Base-by-base conservation (phyloP, 1,140 invertebrate genomes). In the Conus betulinus region DNA sequence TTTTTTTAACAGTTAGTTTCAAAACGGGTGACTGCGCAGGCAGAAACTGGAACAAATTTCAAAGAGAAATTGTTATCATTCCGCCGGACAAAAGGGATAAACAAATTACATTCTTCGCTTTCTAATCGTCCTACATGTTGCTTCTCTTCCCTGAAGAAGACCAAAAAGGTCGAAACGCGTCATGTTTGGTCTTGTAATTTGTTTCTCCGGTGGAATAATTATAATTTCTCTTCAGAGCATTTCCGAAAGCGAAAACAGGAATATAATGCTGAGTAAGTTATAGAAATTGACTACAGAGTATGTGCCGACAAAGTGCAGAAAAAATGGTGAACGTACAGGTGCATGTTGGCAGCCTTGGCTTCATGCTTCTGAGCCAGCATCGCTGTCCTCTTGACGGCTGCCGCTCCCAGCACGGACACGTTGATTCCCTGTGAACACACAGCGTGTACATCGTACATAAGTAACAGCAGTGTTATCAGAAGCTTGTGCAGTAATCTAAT, bases 401-500 rank as follows among this genome's bases (percentile, higher is more conserved):
- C 89, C 17, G 91, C 83, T 23, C 92, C 91, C 25, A 92, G 55
- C 3, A 93, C 92, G 17, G 91, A 88, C 25, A 93, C 91, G 87
- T 93, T 93, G 90, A 93, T 91, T 15, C 86, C 90, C 92, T 93
- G 85, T 25, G 63, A 7, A 84, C 67, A 88, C 13, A 71, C 39
- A 39, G 39, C 39, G 39, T 39, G 39, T 39, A 39, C 39, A 39
- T 39, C 39, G 39, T 39, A 39, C 39, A 39, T 39, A 39, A 39
- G 39, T 39, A 39, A 39, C 39, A 39, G 39, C 39, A 39, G 3
- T 39, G 39, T 3, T 3, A 39, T 39, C 39, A 39, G 39, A 39
- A 39, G 39, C 39, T 39, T 39, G 39, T 39, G 3, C 39, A 39
- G 39, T 39, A 39, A 39, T 39, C 39, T 39, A 39, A 39, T 39